Evolutionary conservation across 2,113 vertebrate species (phyloP).

Genomic region (Dermatemys mawii): DNA sequence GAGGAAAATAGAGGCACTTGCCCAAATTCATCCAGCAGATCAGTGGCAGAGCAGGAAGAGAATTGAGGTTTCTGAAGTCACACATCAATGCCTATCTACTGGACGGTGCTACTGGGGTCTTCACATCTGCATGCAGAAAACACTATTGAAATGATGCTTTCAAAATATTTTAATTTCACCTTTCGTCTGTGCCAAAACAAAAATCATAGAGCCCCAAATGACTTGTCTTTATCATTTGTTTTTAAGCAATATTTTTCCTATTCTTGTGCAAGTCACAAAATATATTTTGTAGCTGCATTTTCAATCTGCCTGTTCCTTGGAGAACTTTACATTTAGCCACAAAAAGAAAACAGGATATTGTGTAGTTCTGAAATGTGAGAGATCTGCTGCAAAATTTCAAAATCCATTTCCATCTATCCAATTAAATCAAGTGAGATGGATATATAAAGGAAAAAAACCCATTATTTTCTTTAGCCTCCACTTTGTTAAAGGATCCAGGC

Average conservation of each 20-base stretch:
- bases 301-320: background rate
- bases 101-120: background rate
- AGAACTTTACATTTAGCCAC: background rate
- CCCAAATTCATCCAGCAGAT: background rate
- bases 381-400: background rate
- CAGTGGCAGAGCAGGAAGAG: background rate
- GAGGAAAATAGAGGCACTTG: background rate
- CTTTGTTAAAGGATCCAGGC: background rate
- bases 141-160: background rate
- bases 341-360: fast-evolving
- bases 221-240: background rate
- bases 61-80: background rate
- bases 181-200: background rate
- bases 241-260: background rate
- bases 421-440: constrained; percentile 34
- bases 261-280: fast-evolving
- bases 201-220: background rate
- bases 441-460: constrained; percentile 32
- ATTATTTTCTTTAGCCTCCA: background rate
- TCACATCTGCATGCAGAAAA: background rate
- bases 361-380: background rate
- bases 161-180: background rate
- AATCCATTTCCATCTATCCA: constrained; percentile 7
- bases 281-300: background rate
- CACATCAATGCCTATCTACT: background rate